Percentiles rank a stretch among this genome's conserved stretches.
phyloP scores from a whole-genome alignment of 2,113 vertebrate genomes.

The Paedocypris sp. region DNA sequence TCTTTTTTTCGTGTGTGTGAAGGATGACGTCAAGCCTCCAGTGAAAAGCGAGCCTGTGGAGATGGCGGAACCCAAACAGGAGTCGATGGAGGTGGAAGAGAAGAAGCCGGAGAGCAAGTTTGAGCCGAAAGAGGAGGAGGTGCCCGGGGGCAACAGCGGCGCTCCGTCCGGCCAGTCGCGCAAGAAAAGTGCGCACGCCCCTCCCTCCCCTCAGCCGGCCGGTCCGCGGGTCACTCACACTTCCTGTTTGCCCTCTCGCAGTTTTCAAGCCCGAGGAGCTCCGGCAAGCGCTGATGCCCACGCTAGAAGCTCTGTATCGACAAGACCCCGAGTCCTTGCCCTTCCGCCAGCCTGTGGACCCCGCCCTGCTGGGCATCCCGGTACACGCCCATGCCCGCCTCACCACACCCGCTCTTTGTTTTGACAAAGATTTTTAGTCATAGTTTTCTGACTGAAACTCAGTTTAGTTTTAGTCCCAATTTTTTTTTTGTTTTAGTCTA shows the following conservation, averaged over 20 bases:
- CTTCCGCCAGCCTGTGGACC: constrained; percentile 92
- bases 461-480: no score
- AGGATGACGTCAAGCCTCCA: constrained; percentile 67
- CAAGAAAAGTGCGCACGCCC: constrained; percentile 82
- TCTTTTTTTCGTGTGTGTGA: constrained; percentile 22
- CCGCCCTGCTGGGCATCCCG: constrained; percentile 85
- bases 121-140: constrained; percentile 82
- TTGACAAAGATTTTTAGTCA: no score
- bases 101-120: constrained; percentile 80
- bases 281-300: constrained; percentile 94
- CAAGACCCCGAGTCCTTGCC: constrained; percentile 95
- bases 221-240: background rate
- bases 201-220: no score
- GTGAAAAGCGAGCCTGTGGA: constrained; percentile 74
- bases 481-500: no score
- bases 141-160: constrained; percentile 59
- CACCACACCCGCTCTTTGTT: background rate
- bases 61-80: constrained; percentile 65
- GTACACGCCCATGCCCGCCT: constrained; percentile 66
- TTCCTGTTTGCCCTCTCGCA: constrained; percentile 40
- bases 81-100: constrained; percentile 85
- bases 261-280: constrained; percentile 96
- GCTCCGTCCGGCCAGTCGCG: constrained; percentile 76
- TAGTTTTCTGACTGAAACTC: no score
- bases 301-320: constrained; percentile 87